Percentiles rank a stretch among this genome's conserved stretches.
phyloP scores from a whole-genome alignment of 2,113 vertebrate genomes.

The Oryctolagus cuniculus region DNA sequence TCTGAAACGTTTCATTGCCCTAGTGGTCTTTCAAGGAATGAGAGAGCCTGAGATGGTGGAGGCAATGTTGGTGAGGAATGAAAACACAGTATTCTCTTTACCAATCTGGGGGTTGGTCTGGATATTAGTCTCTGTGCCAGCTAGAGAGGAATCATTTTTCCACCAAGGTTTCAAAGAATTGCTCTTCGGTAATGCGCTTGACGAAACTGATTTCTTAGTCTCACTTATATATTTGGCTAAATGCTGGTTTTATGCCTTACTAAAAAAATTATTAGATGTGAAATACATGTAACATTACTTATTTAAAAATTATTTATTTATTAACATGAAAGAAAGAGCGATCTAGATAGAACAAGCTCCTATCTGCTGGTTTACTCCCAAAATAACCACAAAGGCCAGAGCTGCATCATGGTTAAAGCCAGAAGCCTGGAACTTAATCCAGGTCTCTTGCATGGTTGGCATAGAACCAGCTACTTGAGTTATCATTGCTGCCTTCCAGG shows the following conservation, averaged over 20 bases:
- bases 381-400: no score
- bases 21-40: neutral
- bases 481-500: no score
- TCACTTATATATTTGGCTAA: neutral
- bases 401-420: no score
- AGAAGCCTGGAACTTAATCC: no score
- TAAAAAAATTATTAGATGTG: neutral
- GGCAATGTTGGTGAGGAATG: neutral
- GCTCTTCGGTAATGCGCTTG: neutral
- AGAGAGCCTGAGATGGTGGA: neutral
- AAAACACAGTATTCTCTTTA: neutral
- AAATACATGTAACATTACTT: neutral
- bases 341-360: no score
- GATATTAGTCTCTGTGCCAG: neutral
- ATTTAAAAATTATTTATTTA: neutral
- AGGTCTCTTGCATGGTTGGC: no score
- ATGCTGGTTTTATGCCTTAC: no score
- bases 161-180: neutral
- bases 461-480: no score
- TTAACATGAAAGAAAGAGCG: no score
- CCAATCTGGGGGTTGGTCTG: neutral
- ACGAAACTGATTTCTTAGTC: neutral
- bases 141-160: neutral
- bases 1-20: neutral
- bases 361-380: no score